Base-by-base conservation (phyloP, 2,113 vertebrate species). In the Cinclus cinclus region DNA sequence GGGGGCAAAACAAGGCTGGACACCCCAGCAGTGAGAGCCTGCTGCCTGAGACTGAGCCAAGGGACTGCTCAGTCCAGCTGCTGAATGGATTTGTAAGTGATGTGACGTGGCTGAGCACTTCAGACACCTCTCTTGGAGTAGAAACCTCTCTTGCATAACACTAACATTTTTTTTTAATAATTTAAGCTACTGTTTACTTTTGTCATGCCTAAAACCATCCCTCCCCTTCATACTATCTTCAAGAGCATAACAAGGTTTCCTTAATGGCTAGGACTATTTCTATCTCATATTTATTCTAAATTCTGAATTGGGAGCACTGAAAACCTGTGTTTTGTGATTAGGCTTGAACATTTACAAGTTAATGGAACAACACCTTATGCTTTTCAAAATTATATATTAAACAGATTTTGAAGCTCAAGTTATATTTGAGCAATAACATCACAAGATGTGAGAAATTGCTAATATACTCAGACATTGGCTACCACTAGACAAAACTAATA, bases 21-120 rank as follows among this genome's bases (percentile, higher is more conserved):
- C 3, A 5, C 2, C 6, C 7, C 16, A 21, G 31, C 19, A 74
- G 35, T 0, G 2, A 44, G 28, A 15, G 10, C 11, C 35, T 73
- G 44, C 44, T 30, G 2, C 28, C 19, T 21, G 2, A 6, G 41
- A 21, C 6, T 37, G 31, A 63, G 19, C 33, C 24, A 28, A n/a
- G 47, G 27, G 22, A 4, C 13, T 71, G 12, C 27, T 58, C 62
- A 52, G 56, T 24, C 27, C 67, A 64, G 65, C 19, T 56, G 22
- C 67, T 24, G 25, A 39, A 62, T 0, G 5, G 17, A 30, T 76
- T 62, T 58, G 31, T 31, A 63, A 63, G 19, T 7, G 42, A 63
- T 69, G 50, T 5, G 23, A 19, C 62, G 31, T 15, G 46, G 21
- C 55, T 85, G 65, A 62, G 31, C 37, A 44, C 56, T 73, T 69